Base-by-base conservation (phyloP, 2,888 invertebrate species). In the Julus scanicus region DNA sequence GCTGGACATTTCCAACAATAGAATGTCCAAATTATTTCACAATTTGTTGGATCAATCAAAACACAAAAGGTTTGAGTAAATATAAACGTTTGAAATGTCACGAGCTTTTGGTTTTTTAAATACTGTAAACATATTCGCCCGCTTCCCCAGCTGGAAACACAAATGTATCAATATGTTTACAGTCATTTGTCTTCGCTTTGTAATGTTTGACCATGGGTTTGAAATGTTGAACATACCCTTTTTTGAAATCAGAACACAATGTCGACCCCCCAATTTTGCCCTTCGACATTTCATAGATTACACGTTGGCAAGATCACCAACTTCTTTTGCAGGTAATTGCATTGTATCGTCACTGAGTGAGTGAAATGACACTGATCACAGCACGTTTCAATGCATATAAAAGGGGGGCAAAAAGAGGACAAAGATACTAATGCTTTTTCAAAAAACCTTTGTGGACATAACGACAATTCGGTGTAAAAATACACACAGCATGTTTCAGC, bases 401-500 rank as follows among this genome's bases (percentile, higher is more conserved):
- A 80, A 80, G 15, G 37, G 80, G 37, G 37, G 29, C 80, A 80
- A 37, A 80, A 80, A 80, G 80, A 80, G 80, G 80, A 80, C 80
- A 80, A 80, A 80, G 80, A 80, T 80, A 80, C 80, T 80, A 80
- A 80, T 37, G 37, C 80, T 80, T 80, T 53, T 80, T 80, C 80
- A 80, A 80, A 44, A 37, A 80, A 80, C 80, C 80, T 80, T 80
- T 80, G 37, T 29, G 80, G 80, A 80, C 37, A 80, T 13, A 37
- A 80, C 80, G 80, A 80, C 80, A 80, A 80, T 13, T 37, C 80
- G 29, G 80, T 29, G 80, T 80, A 80, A 80, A 29, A 80, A 80
- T n/a, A n/a, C 37, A 80, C 80, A 80, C 80, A 80, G 80, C 80
- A 80, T 80, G 53, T 80, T 80, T 37, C 37, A 80, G 80, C 80